Base-by-base conservation (phyloP, 2,797 vertebrate genomes). In the Myotis myotis region DNA sequence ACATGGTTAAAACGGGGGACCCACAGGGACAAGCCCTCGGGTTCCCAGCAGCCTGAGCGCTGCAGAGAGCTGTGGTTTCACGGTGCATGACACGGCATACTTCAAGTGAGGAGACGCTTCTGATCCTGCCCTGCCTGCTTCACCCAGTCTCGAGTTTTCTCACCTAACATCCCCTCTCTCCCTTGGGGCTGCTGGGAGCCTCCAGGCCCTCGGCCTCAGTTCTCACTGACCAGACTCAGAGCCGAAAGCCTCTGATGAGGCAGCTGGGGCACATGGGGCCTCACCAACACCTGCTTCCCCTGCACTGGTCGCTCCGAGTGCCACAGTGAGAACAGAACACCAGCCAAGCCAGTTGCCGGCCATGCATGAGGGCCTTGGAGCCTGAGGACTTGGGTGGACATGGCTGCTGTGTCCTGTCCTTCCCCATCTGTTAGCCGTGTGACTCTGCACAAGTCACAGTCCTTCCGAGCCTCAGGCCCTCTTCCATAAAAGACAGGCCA, bases 1-100 rank as follows among this genome's bases (percentile, higher is more conserved):
- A 96, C 83, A 66, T 72, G 57, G 93, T 93, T 96, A 95, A 96
- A 87, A 41, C 12, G 33, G 70, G 30, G 3, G n/a, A 84, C 66
- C 78, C 33, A 23, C 19, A 44, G 49, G 49, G 47, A 68, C 66
- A 28, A 66, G 47, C 19, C 51, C 51, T 30, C 36, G 0, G 70
- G 57, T 93, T 96, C 96, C 96, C 96, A 93, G 96, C 96, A 97
- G 95, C 72, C 89, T 0, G 4, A 16, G 51, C 7, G 17, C 79
- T 47, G 44, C 64, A 88, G 76, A 92, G 74, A 51, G 64, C 81
- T 97, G 96, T 15, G 96, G 97, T 96, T 97, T 97, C 96, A 96
- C 0, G 92, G 94, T 94, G 90, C 44, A 0, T 0, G 5, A 92
- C 85, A 11, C 89, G 53, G 92, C 96, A 44, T 38, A 81, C 36